Percentiles rank a stretch among this genome's conserved stretches.
Conservation (phyloP, 2,797 vertebrate species). For the Gallinago solitaria region DNA sequence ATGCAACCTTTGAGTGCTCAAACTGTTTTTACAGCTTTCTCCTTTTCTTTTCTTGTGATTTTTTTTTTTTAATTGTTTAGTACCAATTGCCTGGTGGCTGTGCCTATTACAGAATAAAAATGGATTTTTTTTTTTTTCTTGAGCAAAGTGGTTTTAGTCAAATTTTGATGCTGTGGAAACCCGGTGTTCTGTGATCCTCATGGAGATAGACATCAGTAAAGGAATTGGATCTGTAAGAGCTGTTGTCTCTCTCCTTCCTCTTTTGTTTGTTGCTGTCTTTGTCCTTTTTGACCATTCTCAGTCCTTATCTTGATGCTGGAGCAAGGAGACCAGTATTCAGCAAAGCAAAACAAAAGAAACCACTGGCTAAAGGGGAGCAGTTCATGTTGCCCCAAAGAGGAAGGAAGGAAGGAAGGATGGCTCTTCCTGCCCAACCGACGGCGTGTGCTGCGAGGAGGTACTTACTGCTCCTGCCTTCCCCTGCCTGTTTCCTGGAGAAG, state of each 20-base stretch:
- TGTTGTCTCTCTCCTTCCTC: not conserved
- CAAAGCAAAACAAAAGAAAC: not conserved
- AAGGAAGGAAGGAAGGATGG: slow-evolving; percentile 72
- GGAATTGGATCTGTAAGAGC: not conserved
- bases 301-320: not conserved
- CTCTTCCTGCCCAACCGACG: slow-evolving; percentile 60
- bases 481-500: slow-evolving; percentile 64
- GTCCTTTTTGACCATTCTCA: fast-evolving
- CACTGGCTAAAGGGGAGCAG: not conserved
- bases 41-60: not conserved
- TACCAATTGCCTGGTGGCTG: fast-evolving
- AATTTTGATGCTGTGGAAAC: not conserved
- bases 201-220: fast-evolving
- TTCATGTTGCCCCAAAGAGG: slow-evolving; percentile 18
- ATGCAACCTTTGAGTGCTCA: not conserved
- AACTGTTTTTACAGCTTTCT: slow-evolving; percentile 4
- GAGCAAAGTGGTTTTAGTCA: not conserved
- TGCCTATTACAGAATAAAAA: not conserved
- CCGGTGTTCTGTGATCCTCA: not conserved
- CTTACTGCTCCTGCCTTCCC: slow-evolving; percentile 38
- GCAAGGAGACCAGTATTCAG: not conserved
- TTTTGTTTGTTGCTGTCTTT: not conserved
- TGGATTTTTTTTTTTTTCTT: not conserved
- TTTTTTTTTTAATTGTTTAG: not conserved
- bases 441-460: not conserved